Percentiles rank a stretch among this genome's conserved stretches.
These are phyloP conservation scores for Oceanodroma leucorhoa DNA, from an alignment of 2,797 vertebrate species.

Conservation along the genomic window DNA sequence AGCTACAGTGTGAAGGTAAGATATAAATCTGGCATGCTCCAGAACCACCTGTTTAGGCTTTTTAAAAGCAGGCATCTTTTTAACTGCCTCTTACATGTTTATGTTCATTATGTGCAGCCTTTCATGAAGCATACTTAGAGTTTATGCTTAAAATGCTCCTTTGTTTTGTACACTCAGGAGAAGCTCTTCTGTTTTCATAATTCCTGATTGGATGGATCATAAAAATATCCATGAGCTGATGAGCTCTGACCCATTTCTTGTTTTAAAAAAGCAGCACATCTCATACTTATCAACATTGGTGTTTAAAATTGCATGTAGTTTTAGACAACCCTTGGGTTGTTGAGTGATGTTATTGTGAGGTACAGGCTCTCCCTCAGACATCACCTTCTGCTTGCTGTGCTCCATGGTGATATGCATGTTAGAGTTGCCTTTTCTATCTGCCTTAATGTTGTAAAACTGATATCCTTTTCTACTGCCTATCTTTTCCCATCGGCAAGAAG, in stretches of 20 bases:
- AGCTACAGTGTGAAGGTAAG: background rate
- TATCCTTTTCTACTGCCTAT: background rate
- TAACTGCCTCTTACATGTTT: background rate
- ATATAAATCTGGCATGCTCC: background rate
- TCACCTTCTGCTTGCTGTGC: background rate
- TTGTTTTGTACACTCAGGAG: background rate
- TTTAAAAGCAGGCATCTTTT: background rate
- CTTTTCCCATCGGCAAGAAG: background rate
- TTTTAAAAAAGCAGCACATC: background rate
- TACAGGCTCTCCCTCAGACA: background rate
- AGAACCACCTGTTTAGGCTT: background rate
- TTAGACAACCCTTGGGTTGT: background rate
- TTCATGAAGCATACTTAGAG: background rate
- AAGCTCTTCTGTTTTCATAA: background rate
- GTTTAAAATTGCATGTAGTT: background rate
- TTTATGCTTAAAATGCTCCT: background rate
- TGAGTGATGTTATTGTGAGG: background rate
- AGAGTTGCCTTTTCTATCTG: background rate
- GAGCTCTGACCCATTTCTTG: background rate
- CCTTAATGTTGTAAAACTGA: background rate
- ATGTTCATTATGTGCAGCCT: background rate
- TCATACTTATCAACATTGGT: background rate
- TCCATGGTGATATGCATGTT: fast-evolving
- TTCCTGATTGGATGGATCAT: background rate
- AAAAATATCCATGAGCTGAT: background rate